These are phyloP conservation scores for Ceramica pisi DNA, from an alignment of 2,888 invertebrate genomes.

Conservation along the genomic window DNA sequence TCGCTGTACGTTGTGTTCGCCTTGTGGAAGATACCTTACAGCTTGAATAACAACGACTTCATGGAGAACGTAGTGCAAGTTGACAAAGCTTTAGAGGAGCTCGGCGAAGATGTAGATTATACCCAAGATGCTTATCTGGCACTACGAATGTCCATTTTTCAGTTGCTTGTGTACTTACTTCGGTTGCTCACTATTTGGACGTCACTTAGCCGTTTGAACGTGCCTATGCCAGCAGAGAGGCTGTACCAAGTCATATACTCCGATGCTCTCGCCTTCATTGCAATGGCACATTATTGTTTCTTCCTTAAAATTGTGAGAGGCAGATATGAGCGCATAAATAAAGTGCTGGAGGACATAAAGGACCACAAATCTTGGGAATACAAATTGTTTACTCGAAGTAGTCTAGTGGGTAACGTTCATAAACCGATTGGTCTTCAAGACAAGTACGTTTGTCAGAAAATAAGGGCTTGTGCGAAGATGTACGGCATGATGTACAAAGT, in stretches of 20 bases:
- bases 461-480: conserved; percentile 76
- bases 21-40: conserved; percentile 77
- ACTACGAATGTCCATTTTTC: conserved; percentile 64
- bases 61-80: conserved; percentile 72
- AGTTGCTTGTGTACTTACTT: conserved; percentile 66
- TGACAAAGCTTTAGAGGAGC: conserved; percentile 71
- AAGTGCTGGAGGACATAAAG: conserved; percentile 73
- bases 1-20: conserved; percentile 70
- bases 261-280: conserved; percentile 72
- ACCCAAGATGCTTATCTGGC: conserved; percentile 66
- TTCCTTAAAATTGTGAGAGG: conserved; percentile 70
- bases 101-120: conserved; percentile 74
- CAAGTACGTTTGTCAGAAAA: conserved; percentile 73
- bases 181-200: conserved; percentile 74
- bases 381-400: conserved; percentile 70
- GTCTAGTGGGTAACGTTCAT: conserved; percentile 57
- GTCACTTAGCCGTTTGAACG: conserved; percentile 67
- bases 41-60: conserved; percentile 68
- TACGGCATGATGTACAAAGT: conserved; percentile 76
- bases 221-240: conserved; percentile 73
- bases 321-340: conserved; percentile 77
- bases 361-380: conserved; percentile 71
- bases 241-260: conserved; percentile 76
- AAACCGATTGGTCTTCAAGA: conserved; percentile 73
- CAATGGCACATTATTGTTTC: conserved; percentile 74